A percentile compares a stretch with the other conserved stretches of the same genome.
Evolutionary conservation across 2,113 vertebrate genomes (phyloP).

Genomic region (Cephalophus harveyi): DNA sequence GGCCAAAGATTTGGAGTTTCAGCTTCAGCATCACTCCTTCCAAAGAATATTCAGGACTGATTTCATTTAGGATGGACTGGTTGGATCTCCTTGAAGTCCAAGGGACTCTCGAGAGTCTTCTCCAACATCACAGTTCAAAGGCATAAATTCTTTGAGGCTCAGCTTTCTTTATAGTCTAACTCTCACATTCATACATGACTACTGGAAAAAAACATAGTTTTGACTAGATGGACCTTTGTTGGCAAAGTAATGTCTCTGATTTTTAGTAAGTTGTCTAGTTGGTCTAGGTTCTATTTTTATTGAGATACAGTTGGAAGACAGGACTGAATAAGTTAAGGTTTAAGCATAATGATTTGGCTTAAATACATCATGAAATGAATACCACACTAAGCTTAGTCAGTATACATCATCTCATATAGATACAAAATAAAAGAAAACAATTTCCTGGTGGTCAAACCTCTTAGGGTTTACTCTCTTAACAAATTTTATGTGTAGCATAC

Average conservation of each 20-base stretch:
- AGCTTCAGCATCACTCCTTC: not conserved
- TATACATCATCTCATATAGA: not conserved
- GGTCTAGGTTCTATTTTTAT: not conserved
- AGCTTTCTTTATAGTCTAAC: not conserved
- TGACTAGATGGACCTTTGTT: not conserved
- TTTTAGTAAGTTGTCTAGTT: not conserved
- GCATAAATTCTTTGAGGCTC: not conserved
- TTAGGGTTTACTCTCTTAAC: not conserved
- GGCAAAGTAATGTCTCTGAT: not conserved
- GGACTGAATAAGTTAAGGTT: not conserved
- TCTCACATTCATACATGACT: not conserved
- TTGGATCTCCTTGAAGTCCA: not conserved
- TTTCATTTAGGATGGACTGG: not conserved
- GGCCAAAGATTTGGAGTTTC: not conserved
- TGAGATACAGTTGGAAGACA: not conserved
- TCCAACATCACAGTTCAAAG: not conserved
- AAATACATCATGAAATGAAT: not conserved
- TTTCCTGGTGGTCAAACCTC: not conserved
- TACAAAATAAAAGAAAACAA: not conserved
- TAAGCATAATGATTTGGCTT: not conserved
- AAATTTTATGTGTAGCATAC: not conserved
- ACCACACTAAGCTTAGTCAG: not conserved
- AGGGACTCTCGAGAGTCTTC: not conserved
- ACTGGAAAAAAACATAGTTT: not conserved
- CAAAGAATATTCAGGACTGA: not conserved